phyloP scores from a whole-genome alignment of 2,888 invertebrate genomes.

The Spatulosminthurus flaviceps region DNA sequence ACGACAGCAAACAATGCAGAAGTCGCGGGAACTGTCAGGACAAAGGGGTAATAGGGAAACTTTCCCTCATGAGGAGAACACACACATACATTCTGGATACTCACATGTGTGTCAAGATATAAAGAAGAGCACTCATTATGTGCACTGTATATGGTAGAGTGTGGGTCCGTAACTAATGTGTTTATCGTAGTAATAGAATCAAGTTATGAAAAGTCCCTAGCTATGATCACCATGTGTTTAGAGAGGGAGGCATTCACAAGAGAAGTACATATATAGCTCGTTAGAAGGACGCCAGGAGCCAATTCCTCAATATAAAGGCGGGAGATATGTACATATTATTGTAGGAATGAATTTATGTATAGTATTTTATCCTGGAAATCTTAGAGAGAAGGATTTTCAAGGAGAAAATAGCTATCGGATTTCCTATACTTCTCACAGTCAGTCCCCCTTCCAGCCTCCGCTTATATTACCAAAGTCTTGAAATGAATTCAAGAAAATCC shows the following conservation, averaged over 20 bases:
- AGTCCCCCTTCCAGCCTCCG: too few relatives aligned
- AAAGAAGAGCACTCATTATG: slow-evolving; percentile 19
- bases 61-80: background rate
- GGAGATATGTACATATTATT: too few relatives aligned
- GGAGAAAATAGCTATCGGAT: slow-evolving; percentile 14
- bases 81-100: too few relatives aligned
- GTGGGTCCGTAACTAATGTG: slow-evolving; percentile 35
- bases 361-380: too few relatives aligned
- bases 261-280: too few relatives aligned
- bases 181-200: slow-evolving; percentile 30
- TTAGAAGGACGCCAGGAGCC: slow-evolving; percentile 38
- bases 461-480: too few relatives aligned
- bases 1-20: slow-evolving; percentile 9
- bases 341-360: too few relatives aligned
- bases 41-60: slow-evolving; percentile 8
- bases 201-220: slow-evolving; percentile 19
- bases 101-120: too few relatives aligned
- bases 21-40: slow-evolving; percentile 1
- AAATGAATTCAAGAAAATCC: too few relatives aligned
- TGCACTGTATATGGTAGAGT: background rate
- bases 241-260: background rate
- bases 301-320: slow-evolving; percentile 27
- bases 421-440: slow-evolving; percentile 2
- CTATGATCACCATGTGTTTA: background rate
- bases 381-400: too few relatives aligned